Percentiles rank a stretch among this genome's conserved stretches.
These are phyloP conservation scores for Umimayanthus kanabou DNA, from an alignment of 92 coral and sea anemone species.

Conservation along the genomic window DNA sequence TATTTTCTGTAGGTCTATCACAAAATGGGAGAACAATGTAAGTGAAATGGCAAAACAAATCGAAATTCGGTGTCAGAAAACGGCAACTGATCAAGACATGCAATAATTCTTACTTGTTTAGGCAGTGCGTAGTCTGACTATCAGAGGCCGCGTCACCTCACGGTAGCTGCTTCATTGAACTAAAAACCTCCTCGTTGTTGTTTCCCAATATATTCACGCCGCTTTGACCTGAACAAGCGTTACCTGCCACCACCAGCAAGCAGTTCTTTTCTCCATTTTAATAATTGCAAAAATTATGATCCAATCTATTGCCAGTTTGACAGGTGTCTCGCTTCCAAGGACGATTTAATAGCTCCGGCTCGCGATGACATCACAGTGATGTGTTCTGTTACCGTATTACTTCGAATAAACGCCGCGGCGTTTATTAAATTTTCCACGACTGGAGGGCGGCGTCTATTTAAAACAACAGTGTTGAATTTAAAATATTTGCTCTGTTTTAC, in stretches of 20 bases:
- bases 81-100: neutral
- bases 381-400: neutral
- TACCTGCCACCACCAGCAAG: slow-evolving; percentile 35
- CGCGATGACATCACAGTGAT: neutral
- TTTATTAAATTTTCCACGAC: no score
- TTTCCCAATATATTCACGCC: neutral
- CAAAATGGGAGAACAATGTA: neutral
- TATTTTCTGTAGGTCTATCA: neutral
- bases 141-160: neutral
- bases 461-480: no score
- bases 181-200: neutral
- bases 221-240: neutral
- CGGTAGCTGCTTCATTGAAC: neutral
- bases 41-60: neutral
- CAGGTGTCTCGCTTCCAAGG: neutral
- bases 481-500: no score
- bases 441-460: no score
- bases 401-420: no score
- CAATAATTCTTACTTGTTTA: neutral
- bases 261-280: neutral
- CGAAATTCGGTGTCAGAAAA: neutral
- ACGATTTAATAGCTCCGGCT: neutral
- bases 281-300: neutral
- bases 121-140: neutral
- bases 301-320: slow-evolving; percentile 26